These are phyloP conservation scores for Listronotus oregonensis DNA, from an alignment of 1,140 invertebrate genomes.

Conservation along the genomic window DNA sequence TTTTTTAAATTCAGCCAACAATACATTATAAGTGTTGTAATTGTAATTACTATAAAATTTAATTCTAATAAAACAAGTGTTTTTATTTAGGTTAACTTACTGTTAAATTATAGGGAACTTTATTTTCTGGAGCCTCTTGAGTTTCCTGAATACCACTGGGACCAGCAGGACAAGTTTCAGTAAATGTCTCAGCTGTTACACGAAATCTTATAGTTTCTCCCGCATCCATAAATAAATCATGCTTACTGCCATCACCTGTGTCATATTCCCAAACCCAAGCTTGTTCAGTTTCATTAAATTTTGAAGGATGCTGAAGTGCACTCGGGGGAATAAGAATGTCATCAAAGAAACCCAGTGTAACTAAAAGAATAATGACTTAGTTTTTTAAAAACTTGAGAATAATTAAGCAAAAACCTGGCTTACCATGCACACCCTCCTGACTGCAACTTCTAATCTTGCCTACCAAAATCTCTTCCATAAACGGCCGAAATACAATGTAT, in stretches of 20 bases:
- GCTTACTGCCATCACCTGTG: conserved; percentile 79
- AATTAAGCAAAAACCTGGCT: background rate
- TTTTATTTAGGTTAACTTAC: too few species aligned
- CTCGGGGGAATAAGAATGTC: conserved; percentile 90
- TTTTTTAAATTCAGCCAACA: too few species aligned
- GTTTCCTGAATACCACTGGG: conserved; percentile 56
- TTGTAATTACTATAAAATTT: too few species aligned
- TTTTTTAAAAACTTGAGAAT: too few species aligned
- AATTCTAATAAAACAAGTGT: too few species aligned
- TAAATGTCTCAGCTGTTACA: conserved; percentile 85
- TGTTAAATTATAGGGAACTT: conserved; percentile 75
- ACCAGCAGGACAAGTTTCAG: conserved; percentile 79
- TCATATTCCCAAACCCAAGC: conserved; percentile 96
- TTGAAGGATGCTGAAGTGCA: conserved; percentile 85
- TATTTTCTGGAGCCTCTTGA: conserved; percentile 60
- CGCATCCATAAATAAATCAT: conserved; percentile 88
- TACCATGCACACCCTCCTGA: conserved; percentile 90
- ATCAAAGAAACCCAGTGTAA: conserved; percentile 93
- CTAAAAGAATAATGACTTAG: conserved; percentile 59
- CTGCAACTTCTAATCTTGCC: conserved; percentile 92
- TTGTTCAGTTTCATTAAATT: conserved; percentile 92
- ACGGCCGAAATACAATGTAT: conserved; percentile 91
- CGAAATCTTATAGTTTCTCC: conserved; percentile 90
- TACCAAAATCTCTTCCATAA: conserved; percentile 88
- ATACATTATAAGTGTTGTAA: too few species aligned